Evolutionary conservation across 2,888 invertebrate genomes (phyloP), one percentile per base, ranked within the genome.

Genomic region (Drosophila demipolita): DNA sequence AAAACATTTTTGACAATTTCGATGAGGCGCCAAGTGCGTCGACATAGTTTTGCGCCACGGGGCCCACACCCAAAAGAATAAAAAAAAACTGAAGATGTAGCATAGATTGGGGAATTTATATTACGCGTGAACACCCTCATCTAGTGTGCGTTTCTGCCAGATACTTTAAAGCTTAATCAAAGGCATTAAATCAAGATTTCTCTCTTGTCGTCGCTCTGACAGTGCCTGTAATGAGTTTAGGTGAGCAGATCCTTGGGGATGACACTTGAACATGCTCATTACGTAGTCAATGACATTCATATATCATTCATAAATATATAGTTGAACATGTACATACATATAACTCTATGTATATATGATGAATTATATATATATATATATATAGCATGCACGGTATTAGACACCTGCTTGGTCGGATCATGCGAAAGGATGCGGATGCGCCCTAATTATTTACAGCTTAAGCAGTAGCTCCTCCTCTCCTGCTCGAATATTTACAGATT

Each of bases 401-500:
- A n/a, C 59, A 55, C 64, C 75, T 71, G 75, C 62, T 67, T 71
- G 62, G 58, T 40, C 54, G 48, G 66, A 36, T 75, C 80, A 87
- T 85, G 83, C 86, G 63, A 64, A 80, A 71, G 85, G 75, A 84
- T 82, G 70, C 64, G 66, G 66, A 74, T 75, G 63, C 65, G 65
- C 61, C 52, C 38, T 68, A 73, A 66, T 63, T 87, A 85, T 87
- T 73, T 82, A 88, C 86, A 88, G 64, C 26, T 54, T 48, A 48
- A 54, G 54, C 45, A 33, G 20, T 32, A 59, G 29, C 55, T 36
- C 2, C 23, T 23, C 23, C 35, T 12, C 33, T 29, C 26, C 33
- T 63, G 68, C 61, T 59, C 73, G 74, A 73, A 74, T 87, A 84
- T 87, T 81, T 87, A 87, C 89, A 89, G 89, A 89, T 87, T 87